Evolutionary conservation across 2,888 invertebrate species (phyloP), one percentile per base, ranked within the genome.

Genomic region (Melanchra persicariae): DNA sequence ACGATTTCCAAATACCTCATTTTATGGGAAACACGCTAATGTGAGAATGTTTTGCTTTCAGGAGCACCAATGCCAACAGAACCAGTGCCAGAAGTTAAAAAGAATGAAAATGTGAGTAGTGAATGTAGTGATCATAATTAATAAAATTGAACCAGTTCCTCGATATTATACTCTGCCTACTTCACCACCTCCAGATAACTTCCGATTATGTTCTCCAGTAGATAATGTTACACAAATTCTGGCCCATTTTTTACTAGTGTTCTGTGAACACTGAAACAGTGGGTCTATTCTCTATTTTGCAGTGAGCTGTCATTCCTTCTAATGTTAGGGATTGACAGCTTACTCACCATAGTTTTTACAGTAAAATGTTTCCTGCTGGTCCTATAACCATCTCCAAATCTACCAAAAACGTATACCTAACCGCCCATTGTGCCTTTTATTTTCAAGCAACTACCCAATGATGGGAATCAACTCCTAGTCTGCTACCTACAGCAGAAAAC

Each of bases 71-170:
- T 94, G 24, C 87, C 91, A 1, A 81, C 90, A 1, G 93, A 93
- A 3, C 87, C 91, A 0, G 85, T 87, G 19, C 87, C 93, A 57
- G 91, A 96, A 88, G 88, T 93, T 0, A 92, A 92, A 74, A 93
- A 92, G 75, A 92, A 91, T 87, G 95, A 94, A 62, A 92, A 93
- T 76, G 95, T 94, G 84, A 91, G 93, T 90, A 22, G 1, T 37
- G 15, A 61, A n/a, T 2, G n/a, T 22, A 22, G 4, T 30, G 30
- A 30, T 4, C 30, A 34, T 19, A 30, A 8, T 45, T 45, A n/a
- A n/a, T 1, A 7, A 19, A 45, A 45, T 19, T 19, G 45, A 15
- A 4, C 40, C 9, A 15, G 15, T 15, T 37, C 2, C 37, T 17
- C 6, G 43, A 3, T 43, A 43, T 17, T 43, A 5, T 45, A 45